Percentiles rank a stretch among this genome's conserved stretches.
phyloP scores from a whole-genome alignment of 2,888 invertebrate species.

The Orthosia incerta region DNA sequence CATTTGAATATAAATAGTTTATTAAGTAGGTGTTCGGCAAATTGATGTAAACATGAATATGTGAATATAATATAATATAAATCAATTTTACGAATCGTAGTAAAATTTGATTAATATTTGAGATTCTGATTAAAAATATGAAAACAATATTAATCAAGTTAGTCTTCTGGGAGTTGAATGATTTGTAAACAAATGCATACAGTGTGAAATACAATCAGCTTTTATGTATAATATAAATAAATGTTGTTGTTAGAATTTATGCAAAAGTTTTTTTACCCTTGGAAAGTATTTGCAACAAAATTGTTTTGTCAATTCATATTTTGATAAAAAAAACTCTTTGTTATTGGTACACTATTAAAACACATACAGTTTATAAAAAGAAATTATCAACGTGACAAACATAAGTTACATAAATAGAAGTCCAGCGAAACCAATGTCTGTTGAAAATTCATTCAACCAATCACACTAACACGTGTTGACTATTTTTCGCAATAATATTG shows the following conservation, averaged over 20 bases:
- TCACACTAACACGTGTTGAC: neutral
- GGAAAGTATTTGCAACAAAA: neutral
- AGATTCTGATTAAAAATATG: neutral
- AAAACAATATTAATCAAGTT: neutral
- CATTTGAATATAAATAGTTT: conserved; percentile 45
- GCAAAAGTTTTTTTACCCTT: neutral
- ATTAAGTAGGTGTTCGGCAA: conserved; percentile 18
- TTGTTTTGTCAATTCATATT: neutral
- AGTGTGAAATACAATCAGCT: neutral
- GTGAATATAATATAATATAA: conserved; percentile 21
- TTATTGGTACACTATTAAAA: neutral
- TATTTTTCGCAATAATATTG: neutral
- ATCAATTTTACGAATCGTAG: conserved; percentile 16
- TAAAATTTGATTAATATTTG: conserved; percentile 13
- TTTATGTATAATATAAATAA: conserved; percentile 10
- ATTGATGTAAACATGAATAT: conserved; percentile 33
- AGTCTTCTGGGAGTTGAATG: neutral
- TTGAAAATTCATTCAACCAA: neutral
- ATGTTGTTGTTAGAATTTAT: neutral
- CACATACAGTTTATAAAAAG: neutral
- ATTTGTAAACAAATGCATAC: neutral
- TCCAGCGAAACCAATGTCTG: neutral
- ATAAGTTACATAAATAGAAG: neutral
- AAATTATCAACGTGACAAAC: neutral
- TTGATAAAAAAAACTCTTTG: neutral